Conservation (phyloP, 2,888 invertebrate genomes). For the Tuta absoluta region DNA sequence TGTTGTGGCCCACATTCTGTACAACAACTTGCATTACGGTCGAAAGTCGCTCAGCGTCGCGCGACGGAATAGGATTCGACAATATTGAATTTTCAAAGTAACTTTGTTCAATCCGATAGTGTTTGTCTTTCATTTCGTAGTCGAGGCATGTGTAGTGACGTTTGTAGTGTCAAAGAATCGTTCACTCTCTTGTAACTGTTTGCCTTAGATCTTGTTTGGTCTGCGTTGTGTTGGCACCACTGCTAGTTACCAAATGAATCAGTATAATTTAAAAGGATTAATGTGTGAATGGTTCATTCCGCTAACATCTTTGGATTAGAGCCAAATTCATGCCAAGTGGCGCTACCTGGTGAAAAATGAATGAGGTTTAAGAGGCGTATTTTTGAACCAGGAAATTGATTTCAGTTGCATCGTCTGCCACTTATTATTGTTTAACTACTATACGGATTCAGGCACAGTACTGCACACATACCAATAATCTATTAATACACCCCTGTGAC, state of each 20-base stretch:
- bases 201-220: conserved; percentile 15
- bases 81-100: conserved; percentile 31
- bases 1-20: no score
- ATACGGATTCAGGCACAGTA: no score
- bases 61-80: conserved; percentile 24
- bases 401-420: no score
- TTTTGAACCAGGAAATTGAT: no score
- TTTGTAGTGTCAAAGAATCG: conserved; percentile 26
- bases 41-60: conserved; percentile 12
- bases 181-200: conserved; percentile 23
- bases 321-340: conserved; percentile 30
- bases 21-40: conserved; percentile 18
- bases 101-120: conserved; percentile 33
- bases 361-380: conserved; percentile 16
- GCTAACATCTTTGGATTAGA: conserved; percentile 29
- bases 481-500: no score
- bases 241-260: conserved; percentile 9
- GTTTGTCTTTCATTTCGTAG: conserved; percentile 31
- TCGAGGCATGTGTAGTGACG: conserved; percentile 25
- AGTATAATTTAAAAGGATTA: conserved; percentile 25
- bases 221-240: not conserved
- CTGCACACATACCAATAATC: no score
- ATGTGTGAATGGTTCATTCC: conserved; percentile 28
- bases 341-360: conserved; percentile 30
- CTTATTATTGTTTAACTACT: no score